Evolutionary conservation across 1,140 invertebrate genomes (phyloP).

Genomic region (Galendromus occidentalis): DNA sequence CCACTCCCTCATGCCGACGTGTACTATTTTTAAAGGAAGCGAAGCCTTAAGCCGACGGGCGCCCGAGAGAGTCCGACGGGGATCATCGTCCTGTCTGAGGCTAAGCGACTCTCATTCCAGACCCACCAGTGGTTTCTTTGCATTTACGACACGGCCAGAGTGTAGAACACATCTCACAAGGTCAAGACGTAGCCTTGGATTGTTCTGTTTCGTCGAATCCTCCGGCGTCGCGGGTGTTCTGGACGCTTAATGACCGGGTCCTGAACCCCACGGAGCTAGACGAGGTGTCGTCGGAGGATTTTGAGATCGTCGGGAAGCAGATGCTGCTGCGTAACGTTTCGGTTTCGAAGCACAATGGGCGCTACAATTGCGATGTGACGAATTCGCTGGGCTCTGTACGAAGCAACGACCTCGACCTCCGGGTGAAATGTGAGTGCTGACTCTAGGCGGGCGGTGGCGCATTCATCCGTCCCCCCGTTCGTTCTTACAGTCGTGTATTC

Average conservation of each 20-base stretch:
- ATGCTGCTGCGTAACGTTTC: neutral
- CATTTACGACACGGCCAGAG: neutral
- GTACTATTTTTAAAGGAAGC: too few species aligned
- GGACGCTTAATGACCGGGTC: neutral
- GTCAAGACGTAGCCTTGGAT: neutral
- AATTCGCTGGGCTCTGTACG: neutral
- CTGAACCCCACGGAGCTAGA: neutral
- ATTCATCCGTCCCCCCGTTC: too few species aligned
- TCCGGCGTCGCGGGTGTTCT: neutral
- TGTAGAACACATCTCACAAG: neutral
- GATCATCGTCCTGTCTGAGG: too few species aligned
- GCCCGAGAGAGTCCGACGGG: too few species aligned
- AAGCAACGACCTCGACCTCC: conserved; percentile 1
- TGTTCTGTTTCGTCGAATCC: neutral
- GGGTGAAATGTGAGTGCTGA: neutral
- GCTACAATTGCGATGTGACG: conserved; percentile 4
- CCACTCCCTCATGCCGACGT: too few species aligned
- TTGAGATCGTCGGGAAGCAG: neutral
- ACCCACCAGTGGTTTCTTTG: neutral
- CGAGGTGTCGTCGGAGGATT: too few species aligned
- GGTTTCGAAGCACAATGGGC: neutral
- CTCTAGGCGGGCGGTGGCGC: too few species aligned
- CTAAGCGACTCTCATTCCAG: too few species aligned
- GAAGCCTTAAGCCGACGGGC: too few species aligned
- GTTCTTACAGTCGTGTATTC: too few species aligned